These are phyloP conservation scores for Ailurus styani DNA, from an alignment of 2,113 vertebrate genomes.

Conservation along the genomic window DNA sequence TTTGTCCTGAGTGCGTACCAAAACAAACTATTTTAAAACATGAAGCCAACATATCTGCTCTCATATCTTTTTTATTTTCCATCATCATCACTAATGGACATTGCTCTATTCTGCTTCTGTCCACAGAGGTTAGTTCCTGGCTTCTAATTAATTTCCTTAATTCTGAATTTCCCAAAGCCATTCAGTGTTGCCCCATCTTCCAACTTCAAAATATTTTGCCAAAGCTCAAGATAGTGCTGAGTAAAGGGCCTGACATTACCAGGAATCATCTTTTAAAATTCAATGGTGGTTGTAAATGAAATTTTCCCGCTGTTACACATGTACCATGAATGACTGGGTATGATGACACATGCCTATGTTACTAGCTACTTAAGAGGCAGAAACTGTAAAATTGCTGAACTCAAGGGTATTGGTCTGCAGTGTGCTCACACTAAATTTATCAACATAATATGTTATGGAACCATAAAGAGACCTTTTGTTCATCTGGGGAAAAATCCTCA, in stretches of 20 bases:
- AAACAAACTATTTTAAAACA: not conserved
- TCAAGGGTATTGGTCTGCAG: not conserved
- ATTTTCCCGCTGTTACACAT: not conserved
- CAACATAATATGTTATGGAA: not conserved
- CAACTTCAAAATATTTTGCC: not conserved
- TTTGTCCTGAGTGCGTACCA: not conserved
- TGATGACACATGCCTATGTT: not conserved
- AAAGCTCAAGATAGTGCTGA: not conserved
- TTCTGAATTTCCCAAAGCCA: not conserved
- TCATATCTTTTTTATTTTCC: not conserved
- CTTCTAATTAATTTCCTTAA: not conserved
- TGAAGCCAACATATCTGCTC: not conserved
- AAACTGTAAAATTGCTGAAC: not conserved
- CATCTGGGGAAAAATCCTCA: not conserved
- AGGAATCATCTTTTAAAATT: constrained; percentile 26
- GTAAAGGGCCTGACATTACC: not conserved
- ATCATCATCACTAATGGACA: not conserved
- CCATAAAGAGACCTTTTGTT: constrained; percentile 25
- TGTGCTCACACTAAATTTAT: constrained; percentile 49
- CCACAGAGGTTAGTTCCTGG: not conserved
- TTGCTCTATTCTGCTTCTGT: not conserved
- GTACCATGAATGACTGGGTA: not conserved
- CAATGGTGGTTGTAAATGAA: not conserved
- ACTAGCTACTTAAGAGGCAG: not conserved
- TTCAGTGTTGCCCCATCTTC: not conserved